Conservation (phyloP, 2,113 vertebrate species). For the Labrus mixtus region DNA sequence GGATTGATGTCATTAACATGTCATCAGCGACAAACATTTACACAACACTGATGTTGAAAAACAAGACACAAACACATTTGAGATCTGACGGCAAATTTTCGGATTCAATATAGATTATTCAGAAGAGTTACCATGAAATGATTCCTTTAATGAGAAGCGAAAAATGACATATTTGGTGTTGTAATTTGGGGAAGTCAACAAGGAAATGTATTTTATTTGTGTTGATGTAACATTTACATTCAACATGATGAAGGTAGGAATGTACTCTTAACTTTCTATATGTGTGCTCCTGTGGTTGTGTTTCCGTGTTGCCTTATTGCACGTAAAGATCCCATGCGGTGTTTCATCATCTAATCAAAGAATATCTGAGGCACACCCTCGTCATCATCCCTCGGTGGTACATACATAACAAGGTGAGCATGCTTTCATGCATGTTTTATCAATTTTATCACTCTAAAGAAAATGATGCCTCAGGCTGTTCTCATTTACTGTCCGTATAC, state of each 20-base stretch:
- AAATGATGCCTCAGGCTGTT: slow-evolving; percentile 29
- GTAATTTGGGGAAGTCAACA: neutral
- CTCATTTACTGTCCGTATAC: neutral
- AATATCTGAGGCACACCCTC: slow-evolving; percentile 2
- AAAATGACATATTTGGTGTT: neutral
- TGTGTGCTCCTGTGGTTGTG: neutral
- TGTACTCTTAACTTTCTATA: neutral
- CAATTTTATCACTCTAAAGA: slow-evolving; percentile 18
- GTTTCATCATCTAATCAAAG: slow-evolving; percentile 21
- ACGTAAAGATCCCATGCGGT: slow-evolving; percentile 3
- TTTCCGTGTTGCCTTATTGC: slow-evolving; percentile 5
- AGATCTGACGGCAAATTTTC: too few relatives aligned
- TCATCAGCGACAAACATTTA: too few relatives aligned
- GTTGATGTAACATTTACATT: neutral
- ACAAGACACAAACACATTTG: too few relatives aligned
- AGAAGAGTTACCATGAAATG: too few relatives aligned
- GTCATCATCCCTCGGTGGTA: slow-evolving; percentile 13
- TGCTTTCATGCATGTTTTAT: slow-evolving; percentile 14
- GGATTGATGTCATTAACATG: too few relatives aligned
- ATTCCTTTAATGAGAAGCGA: too few relatives aligned
- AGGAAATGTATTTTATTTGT: too few relatives aligned
- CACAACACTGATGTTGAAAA: too few relatives aligned
- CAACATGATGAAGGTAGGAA: too few relatives aligned
- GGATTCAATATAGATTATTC: too few relatives aligned
- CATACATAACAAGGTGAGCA: slow-evolving; percentile 24